A percentile compares a stretch with the other conserved stretches of the same genome.
These are phyloP conservation scores for Peromyscus eremicus DNA, from an alignment of 2,797 vertebrate species.

Conservation along the genomic window DNA sequence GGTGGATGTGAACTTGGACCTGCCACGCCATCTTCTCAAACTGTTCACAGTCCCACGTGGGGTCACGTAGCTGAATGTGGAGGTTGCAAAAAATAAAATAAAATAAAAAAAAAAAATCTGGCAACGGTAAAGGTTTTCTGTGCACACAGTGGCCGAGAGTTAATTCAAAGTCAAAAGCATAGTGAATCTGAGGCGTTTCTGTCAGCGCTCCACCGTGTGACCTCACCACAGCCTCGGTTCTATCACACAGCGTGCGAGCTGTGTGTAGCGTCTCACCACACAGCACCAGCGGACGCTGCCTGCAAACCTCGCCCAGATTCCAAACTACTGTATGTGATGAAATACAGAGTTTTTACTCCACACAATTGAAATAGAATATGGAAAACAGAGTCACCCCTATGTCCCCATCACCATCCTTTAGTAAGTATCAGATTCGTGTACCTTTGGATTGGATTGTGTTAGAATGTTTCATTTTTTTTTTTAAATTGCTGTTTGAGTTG, in stretches of 20 bases:
- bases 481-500: slow-evolving; percentile 20
- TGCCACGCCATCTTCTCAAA: background rate
- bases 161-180: background rate
- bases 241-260: background rate
- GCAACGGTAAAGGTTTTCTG: background rate
- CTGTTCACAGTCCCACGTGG: background rate
- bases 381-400: background rate
- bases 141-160: background rate
- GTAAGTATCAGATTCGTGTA: background rate
- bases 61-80: no score
- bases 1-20: background rate
- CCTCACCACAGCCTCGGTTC: background rate
- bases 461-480: background rate
- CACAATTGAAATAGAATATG: background rate
- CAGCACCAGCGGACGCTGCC: background rate
- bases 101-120: background rate
- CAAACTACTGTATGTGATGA: background rate
- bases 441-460: slow-evolving; percentile 5
- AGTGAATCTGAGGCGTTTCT: background rate
- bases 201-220: background rate
- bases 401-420: background rate
- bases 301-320: background rate
- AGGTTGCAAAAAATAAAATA: background rate
- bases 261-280: no score
- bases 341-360: background rate